Percentiles rank a stretch among this genome's conserved stretches.
Evolutionary conservation across 2,113 vertebrate genomes (phyloP).

Genomic region (Hippocampus barbouri): DNA sequence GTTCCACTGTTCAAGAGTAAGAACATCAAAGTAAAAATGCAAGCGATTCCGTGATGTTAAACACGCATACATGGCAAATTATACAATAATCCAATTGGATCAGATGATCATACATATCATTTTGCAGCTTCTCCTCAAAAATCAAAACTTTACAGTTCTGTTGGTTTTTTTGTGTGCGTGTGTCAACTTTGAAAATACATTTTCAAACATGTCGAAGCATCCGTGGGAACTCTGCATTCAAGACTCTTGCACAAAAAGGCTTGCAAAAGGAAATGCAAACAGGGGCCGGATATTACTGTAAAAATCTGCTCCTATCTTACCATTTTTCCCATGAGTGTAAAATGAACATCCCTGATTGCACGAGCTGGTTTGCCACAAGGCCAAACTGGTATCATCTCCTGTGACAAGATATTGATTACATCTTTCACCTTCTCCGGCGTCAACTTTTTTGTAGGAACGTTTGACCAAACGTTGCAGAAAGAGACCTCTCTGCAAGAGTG

Average conservation of each 20-base stretch:
- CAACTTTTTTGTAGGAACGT: background rate
- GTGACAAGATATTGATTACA: background rate
- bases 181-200: background rate
- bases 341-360: background rate
- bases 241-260: background rate
- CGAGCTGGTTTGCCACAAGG: background rate
- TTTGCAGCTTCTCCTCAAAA: background rate
- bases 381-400: background rate
- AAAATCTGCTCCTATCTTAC: background rate
- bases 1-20: background rate
- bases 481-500: background rate
- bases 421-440: background rate
- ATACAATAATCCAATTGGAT: background rate
- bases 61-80: background rate
- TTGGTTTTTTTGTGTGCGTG: background rate
- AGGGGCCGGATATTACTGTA: background rate
- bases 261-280: conserved; percentile 9
- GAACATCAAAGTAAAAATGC: background rate
- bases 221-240: background rate
- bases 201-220: background rate
- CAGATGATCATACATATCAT: background rate
- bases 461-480: background rate
- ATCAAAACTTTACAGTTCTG: background rate
- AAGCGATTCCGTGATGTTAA: background rate
- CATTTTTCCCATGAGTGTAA: background rate